Percentiles rank a stretch among this genome's conserved stretches.
phyloP scores from a whole-genome alignment of 2,888 invertebrate species.

The Torymus aiolomorphi region DNA sequence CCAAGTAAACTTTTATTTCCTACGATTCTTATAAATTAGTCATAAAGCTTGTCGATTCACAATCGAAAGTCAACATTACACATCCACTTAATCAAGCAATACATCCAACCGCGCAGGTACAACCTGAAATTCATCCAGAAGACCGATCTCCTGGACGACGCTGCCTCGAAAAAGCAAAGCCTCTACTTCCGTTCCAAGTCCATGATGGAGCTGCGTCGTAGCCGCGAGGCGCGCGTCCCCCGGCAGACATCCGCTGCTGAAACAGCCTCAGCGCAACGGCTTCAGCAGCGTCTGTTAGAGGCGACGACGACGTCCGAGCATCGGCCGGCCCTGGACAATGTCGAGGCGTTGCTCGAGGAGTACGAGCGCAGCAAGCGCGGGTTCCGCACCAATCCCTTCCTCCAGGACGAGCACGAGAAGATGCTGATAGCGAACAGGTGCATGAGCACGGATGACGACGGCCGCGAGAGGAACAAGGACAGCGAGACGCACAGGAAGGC shows the following conservation, averaged over 20 bases:
- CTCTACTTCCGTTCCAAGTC: constrained; percentile 66
- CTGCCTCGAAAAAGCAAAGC: background rate
- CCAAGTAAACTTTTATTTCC: too few relatives aligned
- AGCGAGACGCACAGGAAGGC: constrained; percentile 90
- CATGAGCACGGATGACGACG: constrained; percentile 49
- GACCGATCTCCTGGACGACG: constrained; percentile 51
- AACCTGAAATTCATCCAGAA: constrained; percentile 62
- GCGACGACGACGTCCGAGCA: constrained; percentile 41
- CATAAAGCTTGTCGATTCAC: too few relatives aligned
- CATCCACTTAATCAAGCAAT: background rate
- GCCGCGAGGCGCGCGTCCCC: background rate
- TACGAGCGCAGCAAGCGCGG: constrained; percentile 71
- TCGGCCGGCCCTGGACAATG: constrained; percentile 57
- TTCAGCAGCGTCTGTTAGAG: background rate
- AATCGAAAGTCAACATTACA: too few relatives aligned
- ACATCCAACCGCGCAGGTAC: constrained; percentile 21
- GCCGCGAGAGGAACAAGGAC: constrained; percentile 84
- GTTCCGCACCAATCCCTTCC: constrained; percentile 71
- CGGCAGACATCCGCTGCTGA: constrained; percentile 18
- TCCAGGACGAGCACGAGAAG: constrained; percentile 62
- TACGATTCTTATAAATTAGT: too few relatives aligned
- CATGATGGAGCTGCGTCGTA: constrained; percentile 66
- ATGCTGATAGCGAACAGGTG: constrained; percentile 42
- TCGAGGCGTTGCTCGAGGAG: constrained; percentile 69
- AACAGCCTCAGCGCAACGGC: too few relatives aligned